A percentile compares a stretch with the other conserved stretches of the same genome.
phyloP scores from a whole-genome alignment of 2,888 invertebrate genomes.

The Thecocarcelia acutangulata region DNA sequence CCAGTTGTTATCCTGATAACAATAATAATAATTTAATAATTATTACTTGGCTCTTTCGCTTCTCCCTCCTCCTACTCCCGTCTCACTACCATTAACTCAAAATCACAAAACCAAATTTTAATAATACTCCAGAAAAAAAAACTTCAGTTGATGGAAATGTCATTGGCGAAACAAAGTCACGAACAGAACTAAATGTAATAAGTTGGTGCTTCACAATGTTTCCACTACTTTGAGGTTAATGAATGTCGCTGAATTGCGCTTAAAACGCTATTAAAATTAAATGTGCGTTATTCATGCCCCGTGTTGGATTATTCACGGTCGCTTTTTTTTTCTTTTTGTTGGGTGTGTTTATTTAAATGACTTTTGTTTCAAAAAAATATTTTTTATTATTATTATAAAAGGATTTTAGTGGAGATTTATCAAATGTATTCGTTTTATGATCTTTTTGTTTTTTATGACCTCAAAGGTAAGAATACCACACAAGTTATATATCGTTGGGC shows the following conservation, averaged over 20 bases:
- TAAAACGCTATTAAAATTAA: conserved; percentile 28
- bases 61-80: too few relatives aligned
- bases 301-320: conserved; percentile 28
- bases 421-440: conserved; percentile 2
- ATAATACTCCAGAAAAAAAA: too few relatives aligned
- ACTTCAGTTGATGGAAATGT: neutral
- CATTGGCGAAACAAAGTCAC: neutral
- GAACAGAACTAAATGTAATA: neutral
- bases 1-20: conserved; percentile 44
- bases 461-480: neutral
- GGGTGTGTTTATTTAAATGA: conserved; percentile 40
- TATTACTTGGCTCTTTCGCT: too few relatives aligned
- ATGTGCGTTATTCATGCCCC: conserved; percentile 25
- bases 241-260: neutral
- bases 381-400: conserved; percentile 18
- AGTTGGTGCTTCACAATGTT: neutral
- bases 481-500: neutral
- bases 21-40: conserved; percentile 25
- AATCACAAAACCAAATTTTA: too few relatives aligned
- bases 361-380: neutral
- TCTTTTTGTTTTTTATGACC: neutral
- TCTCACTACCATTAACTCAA: neutral
- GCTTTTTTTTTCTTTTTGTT: neutral
- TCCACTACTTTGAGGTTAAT: conserved; percentile 21
- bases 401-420: conserved; percentile 10